Evolutionary conservation across 1,140 invertebrate species (phyloP), one percentile per base, ranked within the genome.

Genomic region (Drosophila obscura): DNA sequence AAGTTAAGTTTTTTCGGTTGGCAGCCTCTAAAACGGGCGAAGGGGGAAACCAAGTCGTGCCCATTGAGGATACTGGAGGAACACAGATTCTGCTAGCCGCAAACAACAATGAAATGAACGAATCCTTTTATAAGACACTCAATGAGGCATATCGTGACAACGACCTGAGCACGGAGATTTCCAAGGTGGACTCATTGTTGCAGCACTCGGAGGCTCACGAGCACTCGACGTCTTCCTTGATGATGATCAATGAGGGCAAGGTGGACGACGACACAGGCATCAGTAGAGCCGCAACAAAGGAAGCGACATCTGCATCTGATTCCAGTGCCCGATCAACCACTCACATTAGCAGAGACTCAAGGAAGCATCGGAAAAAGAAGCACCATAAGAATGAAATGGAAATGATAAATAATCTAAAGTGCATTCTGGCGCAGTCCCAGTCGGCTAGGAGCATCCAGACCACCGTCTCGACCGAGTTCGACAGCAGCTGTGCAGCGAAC

Each of bases 121-220:
- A 98, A 92, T 96, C 96, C 9, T 98, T 97, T 92, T 97, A 98
- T 91, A 94, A 96, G 73, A 97, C 96, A 90, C 93, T 98, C 16
- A 97, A 97, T 92, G 96, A 96, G 89, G 96, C 96, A 22, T 97
- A 97, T 92, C 93, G 96, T 43, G 96, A 97, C 75, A 96, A 96
- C 90, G 92, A 75, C 35, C 44, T 91, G 26, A 72, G 51, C 13
- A 51, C 75, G 1, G 91, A 91, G 52, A 91, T 91, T 43, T 67
- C 61, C 3, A 90, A 90, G 31, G 55, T 91, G 11, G 90, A 91
- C 35, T 71, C 57, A 1, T 50, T 90, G 6, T 41, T 91, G 5
- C 69, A 88, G 19, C 68, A 91, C 35, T 73, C 73, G 1, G 71
- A 85, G 24, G 22, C 49, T 16, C 66, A 73, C 4, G 69, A 75